Evolutionary conservation across 2,113 vertebrate genomes (phyloP).

Genomic region (Pantherophis guttatus): DNA sequence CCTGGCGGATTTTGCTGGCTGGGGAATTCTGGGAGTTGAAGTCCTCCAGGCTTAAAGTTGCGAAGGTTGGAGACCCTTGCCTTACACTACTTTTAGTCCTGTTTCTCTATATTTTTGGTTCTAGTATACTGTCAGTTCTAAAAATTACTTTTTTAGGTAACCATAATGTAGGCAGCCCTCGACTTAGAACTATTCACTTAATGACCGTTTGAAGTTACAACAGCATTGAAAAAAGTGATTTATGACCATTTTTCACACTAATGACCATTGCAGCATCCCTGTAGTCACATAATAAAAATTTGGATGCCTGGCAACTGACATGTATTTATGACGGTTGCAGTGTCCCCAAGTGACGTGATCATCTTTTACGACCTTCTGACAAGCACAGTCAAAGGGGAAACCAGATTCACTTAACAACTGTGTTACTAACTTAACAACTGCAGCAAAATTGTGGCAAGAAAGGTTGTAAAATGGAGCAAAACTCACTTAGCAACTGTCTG

Average conservation of each 20-base stretch:
- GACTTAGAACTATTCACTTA: neutral
- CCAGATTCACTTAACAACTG: too few relatives aligned
- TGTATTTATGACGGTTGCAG: too few relatives aligned
- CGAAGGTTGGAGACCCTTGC: too few relatives aligned
- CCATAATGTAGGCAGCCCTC: neutral
- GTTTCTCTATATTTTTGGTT: neutral
- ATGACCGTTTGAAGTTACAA: neutral
- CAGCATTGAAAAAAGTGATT: neutral
- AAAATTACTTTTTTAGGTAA: neutral
- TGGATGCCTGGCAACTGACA: too few relatives aligned
- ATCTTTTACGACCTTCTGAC: too few relatives aligned
- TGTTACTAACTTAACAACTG: too few relatives aligned
- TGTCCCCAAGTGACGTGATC: too few relatives aligned
- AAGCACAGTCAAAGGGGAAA: too few relatives aligned
- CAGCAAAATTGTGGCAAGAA: neutral
- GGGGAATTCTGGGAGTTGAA: too few relatives aligned
- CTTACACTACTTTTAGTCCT: neutral
- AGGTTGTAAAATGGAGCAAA: neutral
- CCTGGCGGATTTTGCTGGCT: too few relatives aligned
- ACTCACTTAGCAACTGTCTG: neutral
- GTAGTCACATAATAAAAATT: neutral
- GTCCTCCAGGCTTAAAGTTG: too few relatives aligned
- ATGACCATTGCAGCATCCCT: neutral
- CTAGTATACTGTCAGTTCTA: neutral
- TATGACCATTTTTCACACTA: neutral